Conservation (phyloP, 2,888 invertebrate species). For the Agrotis puta region DNA sequence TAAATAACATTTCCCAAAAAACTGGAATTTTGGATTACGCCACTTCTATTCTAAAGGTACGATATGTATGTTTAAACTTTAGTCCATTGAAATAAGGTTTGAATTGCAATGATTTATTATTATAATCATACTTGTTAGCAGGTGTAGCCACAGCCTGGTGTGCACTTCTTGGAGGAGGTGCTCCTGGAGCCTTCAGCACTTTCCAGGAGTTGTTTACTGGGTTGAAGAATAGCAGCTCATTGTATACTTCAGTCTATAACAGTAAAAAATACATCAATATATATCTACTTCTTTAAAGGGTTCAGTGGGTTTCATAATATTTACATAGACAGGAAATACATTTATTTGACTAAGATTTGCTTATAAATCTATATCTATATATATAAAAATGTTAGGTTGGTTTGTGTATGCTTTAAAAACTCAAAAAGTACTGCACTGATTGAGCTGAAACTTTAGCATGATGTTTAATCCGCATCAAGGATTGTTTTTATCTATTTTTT, state of each 20-base stretch:
- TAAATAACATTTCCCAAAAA: no score
- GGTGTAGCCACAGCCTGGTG: constrained; percentile 96
- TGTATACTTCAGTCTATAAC: constrained; percentile 95
- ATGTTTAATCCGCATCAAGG: no score
- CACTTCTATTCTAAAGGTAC: no score
- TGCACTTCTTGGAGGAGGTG: constrained; percentile 96
- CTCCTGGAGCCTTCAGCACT: constrained; percentile 94
- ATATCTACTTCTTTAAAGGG: neutral
- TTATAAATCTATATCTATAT: no score
- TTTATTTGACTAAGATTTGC: no score
- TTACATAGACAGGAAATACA: neutral
- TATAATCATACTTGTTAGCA: constrained; percentile 90
- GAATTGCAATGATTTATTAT: neutral
- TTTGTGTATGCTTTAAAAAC: no score
- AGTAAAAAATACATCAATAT: neutral
- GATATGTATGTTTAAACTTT: neutral
- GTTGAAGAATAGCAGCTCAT: constrained; percentile 96
- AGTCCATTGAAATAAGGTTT: neutral
- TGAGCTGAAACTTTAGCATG: no score
- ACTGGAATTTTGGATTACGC: no score
- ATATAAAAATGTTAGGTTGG: no score
- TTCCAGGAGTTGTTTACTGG: constrained; percentile 95
- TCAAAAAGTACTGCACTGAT: no score
- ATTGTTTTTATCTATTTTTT: no score
- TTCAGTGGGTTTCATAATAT: neutral